A percentile compares a stretch with the other conserved stretches of the same genome.
phyloP scores from a whole-genome alignment of 2,797 vertebrate species.

The Danio tinwini region DNA sequence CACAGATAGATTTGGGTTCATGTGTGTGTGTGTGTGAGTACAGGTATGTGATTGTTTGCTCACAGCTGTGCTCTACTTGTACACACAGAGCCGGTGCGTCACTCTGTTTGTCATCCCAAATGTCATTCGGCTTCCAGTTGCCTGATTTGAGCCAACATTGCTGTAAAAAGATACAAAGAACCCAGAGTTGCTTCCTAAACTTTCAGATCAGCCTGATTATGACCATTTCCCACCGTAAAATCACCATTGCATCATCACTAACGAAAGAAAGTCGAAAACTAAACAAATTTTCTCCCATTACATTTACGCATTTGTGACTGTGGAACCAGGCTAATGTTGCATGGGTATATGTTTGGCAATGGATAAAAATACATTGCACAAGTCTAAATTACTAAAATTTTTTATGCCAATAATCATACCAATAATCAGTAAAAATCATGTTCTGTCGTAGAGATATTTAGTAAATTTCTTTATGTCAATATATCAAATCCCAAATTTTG shows the following conservation, averaged over 20 bases:
- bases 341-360: too few species aligned
- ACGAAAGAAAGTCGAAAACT: neutral
- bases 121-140: conserved; percentile 66
- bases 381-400: too few species aligned
- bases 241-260: conserved; percentile 3
- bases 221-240: conserved; percentile 2
- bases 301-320: neutral
- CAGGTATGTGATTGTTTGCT: conserved; percentile 17
- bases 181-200: conserved; percentile 65
- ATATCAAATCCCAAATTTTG: too few species aligned
- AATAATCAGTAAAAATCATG: too few species aligned
- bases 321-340: too few species aligned
- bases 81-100: conserved; percentile 29
- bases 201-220: neutral
- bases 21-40: conserved; percentile 8
- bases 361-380: too few species aligned
- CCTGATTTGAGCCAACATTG: conserved; percentile 64
- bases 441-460: too few species aligned
- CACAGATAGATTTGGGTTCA: conserved; percentile 3
- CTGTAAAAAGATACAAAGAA: conserved; percentile 67
- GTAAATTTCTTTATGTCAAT: too few species aligned
- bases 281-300: too few species aligned
- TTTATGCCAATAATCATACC: too few species aligned
- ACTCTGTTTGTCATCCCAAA: conserved; percentile 72
- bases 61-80: conserved; percentile 46